These are phyloP conservation scores for Psephotus haematonotus DNA, from an alignment of 2,113 vertebrate species.

Conservation along the genomic window DNA sequence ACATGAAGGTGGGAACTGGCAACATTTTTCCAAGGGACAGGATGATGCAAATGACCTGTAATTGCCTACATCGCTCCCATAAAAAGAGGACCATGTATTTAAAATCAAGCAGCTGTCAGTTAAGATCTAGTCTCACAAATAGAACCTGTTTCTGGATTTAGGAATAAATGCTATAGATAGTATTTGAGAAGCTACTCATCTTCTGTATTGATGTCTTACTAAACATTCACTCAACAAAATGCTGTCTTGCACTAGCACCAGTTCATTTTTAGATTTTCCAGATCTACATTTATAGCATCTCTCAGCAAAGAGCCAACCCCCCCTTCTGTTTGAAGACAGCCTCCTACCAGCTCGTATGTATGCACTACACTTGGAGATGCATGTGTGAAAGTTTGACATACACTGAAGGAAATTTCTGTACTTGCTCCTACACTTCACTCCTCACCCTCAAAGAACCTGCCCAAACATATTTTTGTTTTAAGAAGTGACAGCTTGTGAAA, in stretches of 20 bases:
- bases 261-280: conserved; percentile 54
- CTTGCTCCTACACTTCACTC: conserved; percentile 3
- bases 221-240: conserved; percentile 38
- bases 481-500: not conserved
- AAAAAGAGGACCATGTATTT: conserved; percentile 46
- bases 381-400: conserved; percentile 6
- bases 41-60: conserved; percentile 44
- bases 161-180: conserved; percentile 55
- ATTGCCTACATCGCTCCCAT: conserved; percentile 23
- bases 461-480: not conserved
- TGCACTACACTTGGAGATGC: conserved; percentile 14
- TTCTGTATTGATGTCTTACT: conserved; percentile 51
- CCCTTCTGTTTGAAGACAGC: conserved; percentile 47
- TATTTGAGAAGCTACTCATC: conserved; percentile 57
- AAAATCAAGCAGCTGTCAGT: conserved; percentile 59
- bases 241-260: conserved; percentile 54
- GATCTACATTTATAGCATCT: conserved; percentile 47
- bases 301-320: conserved; percentile 32
- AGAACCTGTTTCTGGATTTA: conserved; percentile 59
- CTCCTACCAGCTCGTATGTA: not conserved
- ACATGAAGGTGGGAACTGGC: not conserved
- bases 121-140: conserved; percentile 49
- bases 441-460: not conserved
- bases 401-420: conserved; percentile 29
- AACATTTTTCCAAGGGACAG: not conserved